These are phyloP conservation scores for Eupsittula cactorum DNA, from an alignment of 2,113 vertebrate species.

Conservation along the genomic window DNA sequence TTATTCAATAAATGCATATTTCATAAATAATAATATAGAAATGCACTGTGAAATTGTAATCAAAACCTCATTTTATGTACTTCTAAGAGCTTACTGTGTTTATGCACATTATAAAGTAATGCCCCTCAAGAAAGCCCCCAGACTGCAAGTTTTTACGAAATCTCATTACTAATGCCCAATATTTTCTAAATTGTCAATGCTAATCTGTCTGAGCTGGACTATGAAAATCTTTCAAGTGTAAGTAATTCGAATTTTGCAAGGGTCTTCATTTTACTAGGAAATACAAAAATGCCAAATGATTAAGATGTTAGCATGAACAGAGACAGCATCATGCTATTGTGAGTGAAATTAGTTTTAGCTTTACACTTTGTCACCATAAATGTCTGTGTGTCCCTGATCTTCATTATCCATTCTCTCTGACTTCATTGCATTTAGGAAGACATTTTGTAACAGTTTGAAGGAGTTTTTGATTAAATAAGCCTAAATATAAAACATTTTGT, in stretches of 20 bases:
- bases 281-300: not conserved
- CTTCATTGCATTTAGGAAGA: not conserved
- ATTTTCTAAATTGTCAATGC: not conserved
- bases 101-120: not conserved
- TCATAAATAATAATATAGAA: not conserved
- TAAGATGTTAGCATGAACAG: not conserved
- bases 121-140: not conserved
- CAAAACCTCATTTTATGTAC: not conserved
- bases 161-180: not conserved
- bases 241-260: slow-evolving; percentile 19
- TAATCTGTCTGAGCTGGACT: not conserved
- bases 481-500: not conserved
- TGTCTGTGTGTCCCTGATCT: not conserved
- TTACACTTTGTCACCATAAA: not conserved
- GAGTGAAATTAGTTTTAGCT: slow-evolving; percentile 14
- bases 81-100: not conserved
- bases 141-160: not conserved
- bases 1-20: not conserved
- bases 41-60: not conserved
- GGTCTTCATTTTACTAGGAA: not conserved
- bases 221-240: not conserved
- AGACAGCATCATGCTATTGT: not conserved
- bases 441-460: not conserved
- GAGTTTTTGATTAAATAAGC: not conserved
- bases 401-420: not conserved